phyloP scores from a whole-genome alignment of 2,888 invertebrate species.

The Morpho helenor region DNA sequence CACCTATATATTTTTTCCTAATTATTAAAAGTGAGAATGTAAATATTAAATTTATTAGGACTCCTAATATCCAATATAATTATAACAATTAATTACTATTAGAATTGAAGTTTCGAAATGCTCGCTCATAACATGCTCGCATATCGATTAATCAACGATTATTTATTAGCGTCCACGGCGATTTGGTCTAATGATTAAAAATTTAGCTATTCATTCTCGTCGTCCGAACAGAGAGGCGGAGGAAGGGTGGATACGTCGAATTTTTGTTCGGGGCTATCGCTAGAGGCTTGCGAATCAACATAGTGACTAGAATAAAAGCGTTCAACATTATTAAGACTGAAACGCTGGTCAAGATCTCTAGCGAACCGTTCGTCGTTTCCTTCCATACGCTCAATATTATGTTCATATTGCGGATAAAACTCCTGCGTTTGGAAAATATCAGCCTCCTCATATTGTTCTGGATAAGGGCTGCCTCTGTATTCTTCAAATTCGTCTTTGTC shows the following conservation, averaged over 20 bases:
- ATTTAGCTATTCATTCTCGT: conserved; percentile 79
- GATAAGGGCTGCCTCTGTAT: conserved; percentile 69
- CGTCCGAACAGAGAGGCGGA: conserved; percentile 87
- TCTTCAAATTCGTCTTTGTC: conserved; percentile 69
- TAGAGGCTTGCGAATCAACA: conserved; percentile 81
- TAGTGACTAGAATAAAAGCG: conserved; percentile 74
- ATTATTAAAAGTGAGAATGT: conserved; percentile 39
- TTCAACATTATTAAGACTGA: conserved; percentile 71
- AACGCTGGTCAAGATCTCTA: conserved; percentile 68
- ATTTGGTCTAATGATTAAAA: conserved; percentile 25
- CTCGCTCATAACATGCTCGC: conserved; percentile 41
- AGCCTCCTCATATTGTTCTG: conserved; percentile 66
- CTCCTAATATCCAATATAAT: conserved; percentile 52
- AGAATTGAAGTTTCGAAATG: conserved; percentile 55
- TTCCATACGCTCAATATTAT: conserved; percentile 44
- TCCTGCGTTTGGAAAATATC: conserved; percentile 71
- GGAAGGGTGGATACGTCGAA: conserved; percentile 88
- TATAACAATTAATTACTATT: conserved; percentile 61
- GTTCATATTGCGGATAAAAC: conserved; percentile 70
- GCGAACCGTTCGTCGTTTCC: conserved; percentile 48
- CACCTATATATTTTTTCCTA: conserved; percentile 58
- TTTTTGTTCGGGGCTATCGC: conserved; percentile 84
- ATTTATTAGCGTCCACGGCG: conserved; percentile 38
- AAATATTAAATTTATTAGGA: conserved; percentile 62
- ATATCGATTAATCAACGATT: conserved; percentile 39